Evolutionary conservation across 2,113 vertebrate species (phyloP).

Genomic region (Neolamprologus cancellatus): DNA sequence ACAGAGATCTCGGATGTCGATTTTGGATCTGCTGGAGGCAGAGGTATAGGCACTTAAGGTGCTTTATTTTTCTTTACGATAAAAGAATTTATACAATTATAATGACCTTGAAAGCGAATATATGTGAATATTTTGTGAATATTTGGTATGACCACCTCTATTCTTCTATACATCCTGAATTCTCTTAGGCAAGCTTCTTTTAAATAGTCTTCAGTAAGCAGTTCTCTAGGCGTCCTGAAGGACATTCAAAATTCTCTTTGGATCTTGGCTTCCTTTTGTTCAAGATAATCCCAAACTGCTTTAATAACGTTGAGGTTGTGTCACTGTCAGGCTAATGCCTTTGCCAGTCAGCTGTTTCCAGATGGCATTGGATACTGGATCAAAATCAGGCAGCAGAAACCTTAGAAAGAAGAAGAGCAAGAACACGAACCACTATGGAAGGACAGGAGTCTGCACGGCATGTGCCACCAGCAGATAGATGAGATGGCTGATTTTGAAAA

Average conservation of each 20-base stretch:
- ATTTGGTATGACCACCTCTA: not conserved
- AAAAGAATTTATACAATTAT: not conserved
- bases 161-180: not conserved
- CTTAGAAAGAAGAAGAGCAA: not conserved
- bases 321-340: not conserved
- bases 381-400: not conserved
- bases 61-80: not conserved
- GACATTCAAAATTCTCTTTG: not conserved
- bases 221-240: not conserved
- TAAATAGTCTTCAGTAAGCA: not conserved
- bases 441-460: not conserved
- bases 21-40: not conserved
- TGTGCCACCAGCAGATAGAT: not conserved
- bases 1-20: accelerated
- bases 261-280: not conserved
- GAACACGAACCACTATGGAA: not conserved
- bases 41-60: not conserved
- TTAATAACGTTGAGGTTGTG: not conserved
- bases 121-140: not conserved
- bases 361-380: not conserved
- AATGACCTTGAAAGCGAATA: not conserved
- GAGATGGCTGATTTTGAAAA: not conserved
- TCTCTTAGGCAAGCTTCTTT: not conserved
- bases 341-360: not conserved
- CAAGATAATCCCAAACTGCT: not conserved